Conservation (phyloP, 2,113 vertebrate species). For the Bujurquina vittata region DNA sequence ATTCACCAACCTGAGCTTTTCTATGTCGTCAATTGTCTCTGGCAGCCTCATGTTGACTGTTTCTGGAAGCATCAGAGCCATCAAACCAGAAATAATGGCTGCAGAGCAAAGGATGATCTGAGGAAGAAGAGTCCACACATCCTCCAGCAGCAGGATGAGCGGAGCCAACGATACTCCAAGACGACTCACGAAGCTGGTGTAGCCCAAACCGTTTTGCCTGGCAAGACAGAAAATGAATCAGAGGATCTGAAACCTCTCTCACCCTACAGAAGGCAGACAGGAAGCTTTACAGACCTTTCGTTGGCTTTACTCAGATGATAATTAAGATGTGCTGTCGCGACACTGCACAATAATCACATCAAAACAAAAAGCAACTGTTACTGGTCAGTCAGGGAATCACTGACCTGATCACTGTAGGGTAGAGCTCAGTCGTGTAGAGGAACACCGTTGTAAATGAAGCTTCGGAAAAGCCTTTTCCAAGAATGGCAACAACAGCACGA, state of each 20-base stretch:
- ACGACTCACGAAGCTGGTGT: slow-evolving; percentile 75
- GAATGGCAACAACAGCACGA: slow-evolving; percentile 70
- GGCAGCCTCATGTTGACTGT: slow-evolving; percentile 77
- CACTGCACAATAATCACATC: not conserved
- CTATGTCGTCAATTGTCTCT: slow-evolving; percentile 85
- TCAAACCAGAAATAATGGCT: slow-evolving; percentile 70
- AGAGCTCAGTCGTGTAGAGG: slow-evolving; percentile 87
- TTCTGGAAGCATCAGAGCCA: slow-evolving; percentile 82
- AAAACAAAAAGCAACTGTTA: not conserved
- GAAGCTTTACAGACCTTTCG: not conserved
- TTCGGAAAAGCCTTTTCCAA: slow-evolving; percentile 86
- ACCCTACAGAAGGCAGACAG: not conserved
- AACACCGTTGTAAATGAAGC: slow-evolving; percentile 82
- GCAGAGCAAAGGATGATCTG: slow-evolving; percentile 74
- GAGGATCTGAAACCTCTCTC: not conserved
- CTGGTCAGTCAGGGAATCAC: not conserved
- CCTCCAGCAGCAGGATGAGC: slow-evolving; percentile 80
- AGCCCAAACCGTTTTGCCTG: slow-evolving; percentile 85
- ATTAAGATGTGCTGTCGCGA: not conserved
- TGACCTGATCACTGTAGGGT: slow-evolving; percentile 87
- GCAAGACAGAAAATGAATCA: not conserved
- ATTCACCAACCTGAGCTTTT: slow-evolving; percentile 72
- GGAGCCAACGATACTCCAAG: slow-evolving; percentile 82
- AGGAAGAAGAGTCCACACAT: slow-evolving; percentile 80
- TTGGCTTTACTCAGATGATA: not conserved